Conservation (phyloP, 2,797 vertebrate species). For the Phoebastria nigripes region DNA sequence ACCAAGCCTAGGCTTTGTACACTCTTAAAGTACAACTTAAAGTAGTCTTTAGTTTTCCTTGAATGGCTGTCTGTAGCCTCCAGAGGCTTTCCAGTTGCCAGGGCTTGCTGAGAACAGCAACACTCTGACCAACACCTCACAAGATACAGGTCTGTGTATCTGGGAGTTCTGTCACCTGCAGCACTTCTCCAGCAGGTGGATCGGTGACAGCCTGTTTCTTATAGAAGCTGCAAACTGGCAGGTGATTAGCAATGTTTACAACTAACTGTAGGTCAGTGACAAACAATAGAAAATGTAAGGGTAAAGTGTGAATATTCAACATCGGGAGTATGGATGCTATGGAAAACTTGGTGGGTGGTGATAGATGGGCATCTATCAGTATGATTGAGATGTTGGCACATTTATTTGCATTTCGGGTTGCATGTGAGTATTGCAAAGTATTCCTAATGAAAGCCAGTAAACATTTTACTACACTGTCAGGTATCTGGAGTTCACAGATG, state of each 20-base stretch:
- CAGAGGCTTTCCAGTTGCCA: not conserved
- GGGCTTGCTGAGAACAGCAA: not conserved
- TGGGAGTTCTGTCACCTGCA: not conserved
- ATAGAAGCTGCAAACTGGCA: not conserved
- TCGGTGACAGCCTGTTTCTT: not conserved
- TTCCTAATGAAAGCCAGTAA: conserved; percentile 12
- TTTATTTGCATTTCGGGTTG: not conserved
- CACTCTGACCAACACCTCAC: not conserved
- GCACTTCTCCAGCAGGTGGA: not conserved
- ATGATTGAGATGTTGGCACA: not conserved
- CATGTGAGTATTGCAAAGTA: not conserved
- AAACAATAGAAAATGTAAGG: not conserved
- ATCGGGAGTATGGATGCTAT: not conserved
- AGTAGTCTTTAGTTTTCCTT: not conserved
- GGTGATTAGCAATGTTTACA: not conserved
- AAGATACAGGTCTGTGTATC: accelerated
- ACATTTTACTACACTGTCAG: not conserved
- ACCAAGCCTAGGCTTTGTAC: not conserved
- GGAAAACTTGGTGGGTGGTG: not conserved
- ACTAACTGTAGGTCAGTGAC: not conserved
- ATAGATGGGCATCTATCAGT: not conserved
- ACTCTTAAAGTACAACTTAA: not conserved
- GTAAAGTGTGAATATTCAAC: not conserved
- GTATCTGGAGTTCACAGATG: conserved; percentile 11
- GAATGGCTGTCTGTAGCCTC: not conserved